Conservation (phyloP, 1,140 invertebrate genomes). For the Ooceraea biroi region DNA sequence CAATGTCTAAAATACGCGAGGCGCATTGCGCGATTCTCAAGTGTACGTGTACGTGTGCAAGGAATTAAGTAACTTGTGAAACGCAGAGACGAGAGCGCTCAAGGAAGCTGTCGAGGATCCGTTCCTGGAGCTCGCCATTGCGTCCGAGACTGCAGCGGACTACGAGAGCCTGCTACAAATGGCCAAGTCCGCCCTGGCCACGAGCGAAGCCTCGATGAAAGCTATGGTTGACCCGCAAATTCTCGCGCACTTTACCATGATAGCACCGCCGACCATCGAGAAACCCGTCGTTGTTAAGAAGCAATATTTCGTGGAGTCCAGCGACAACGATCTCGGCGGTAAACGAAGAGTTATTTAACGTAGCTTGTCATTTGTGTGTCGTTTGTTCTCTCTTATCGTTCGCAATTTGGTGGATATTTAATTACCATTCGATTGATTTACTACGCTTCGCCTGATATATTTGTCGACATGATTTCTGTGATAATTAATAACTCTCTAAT, state of each 20-base stretch:
- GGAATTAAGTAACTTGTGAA: slow-evolving; percentile 4
- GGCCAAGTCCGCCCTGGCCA: slow-evolving; percentile 75
- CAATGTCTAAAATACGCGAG: no score
- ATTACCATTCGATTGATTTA: no score
- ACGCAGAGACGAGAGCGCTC: slow-evolving; percentile 17
- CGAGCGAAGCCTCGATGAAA: slow-evolving; percentile 71
- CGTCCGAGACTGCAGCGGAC: slow-evolving; percentile 82
- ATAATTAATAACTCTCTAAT: no score
- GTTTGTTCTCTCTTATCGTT: neutral
- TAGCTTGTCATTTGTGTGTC: neutral
- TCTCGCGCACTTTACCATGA: slow-evolving; percentile 78
- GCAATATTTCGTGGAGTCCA: slow-evolving; percentile 87
- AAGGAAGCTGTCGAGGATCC: slow-evolving; percentile 77
- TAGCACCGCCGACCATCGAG: slow-evolving; percentile 68
- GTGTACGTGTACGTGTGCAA: neutral
- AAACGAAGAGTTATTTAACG: neutral
- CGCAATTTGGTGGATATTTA: no score
- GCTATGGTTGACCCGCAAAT: slow-evolving; percentile 77
- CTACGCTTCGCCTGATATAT: no score
- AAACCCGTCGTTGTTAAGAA: slow-evolving; percentile 68
- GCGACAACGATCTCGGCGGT: slow-evolving; percentile 88
- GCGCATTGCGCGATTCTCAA: no score
- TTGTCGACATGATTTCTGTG: no score
- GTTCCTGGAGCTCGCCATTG: slow-evolving; percentile 83
- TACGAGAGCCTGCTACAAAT: slow-evolving; percentile 80